A percentile compares a stretch with the other conserved stretches of the same genome.
Conservation (phyloP, 2,888 invertebrate genomes). For the Piscicola geometra region DNA sequence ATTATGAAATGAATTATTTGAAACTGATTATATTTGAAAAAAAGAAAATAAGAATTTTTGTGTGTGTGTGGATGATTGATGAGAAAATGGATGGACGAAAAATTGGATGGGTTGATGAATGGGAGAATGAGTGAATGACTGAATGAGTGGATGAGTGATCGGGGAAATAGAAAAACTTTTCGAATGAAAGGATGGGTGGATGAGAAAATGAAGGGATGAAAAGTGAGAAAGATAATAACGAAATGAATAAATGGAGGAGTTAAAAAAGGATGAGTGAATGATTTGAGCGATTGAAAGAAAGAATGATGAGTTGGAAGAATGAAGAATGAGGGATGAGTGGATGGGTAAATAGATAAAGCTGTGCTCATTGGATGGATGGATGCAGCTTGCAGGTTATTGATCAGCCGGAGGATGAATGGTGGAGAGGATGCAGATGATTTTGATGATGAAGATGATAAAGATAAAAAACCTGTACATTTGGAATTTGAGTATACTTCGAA, state of each 20-base stretch:
- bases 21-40: no score
- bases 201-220: not conserved
- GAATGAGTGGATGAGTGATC: not conserved
- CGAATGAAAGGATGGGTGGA: no score
- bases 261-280: not conserved
- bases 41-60: no score
- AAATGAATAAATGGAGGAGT: not conserved
- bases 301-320: not conserved
- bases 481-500: no score
- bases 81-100: conserved; percentile 6
- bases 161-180: not conserved
- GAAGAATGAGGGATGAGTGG: not conserved
- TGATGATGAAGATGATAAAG: not conserved
- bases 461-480: no score
- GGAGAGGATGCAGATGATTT: not conserved
- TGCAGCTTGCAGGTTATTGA: conserved; percentile 4
- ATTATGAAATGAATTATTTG: no score
- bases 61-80: conserved; percentile 11
- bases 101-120: conserved; percentile 16
- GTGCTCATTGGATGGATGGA: not conserved
- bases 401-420: not conserved
- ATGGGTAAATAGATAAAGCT: not conserved
- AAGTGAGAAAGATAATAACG: not conserved
- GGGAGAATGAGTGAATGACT: not conserved
- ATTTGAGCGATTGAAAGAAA: not conserved